phyloP scores from a whole-genome alignment of 2,113 vertebrate species.

The Poicephalus gulielmi region DNA sequence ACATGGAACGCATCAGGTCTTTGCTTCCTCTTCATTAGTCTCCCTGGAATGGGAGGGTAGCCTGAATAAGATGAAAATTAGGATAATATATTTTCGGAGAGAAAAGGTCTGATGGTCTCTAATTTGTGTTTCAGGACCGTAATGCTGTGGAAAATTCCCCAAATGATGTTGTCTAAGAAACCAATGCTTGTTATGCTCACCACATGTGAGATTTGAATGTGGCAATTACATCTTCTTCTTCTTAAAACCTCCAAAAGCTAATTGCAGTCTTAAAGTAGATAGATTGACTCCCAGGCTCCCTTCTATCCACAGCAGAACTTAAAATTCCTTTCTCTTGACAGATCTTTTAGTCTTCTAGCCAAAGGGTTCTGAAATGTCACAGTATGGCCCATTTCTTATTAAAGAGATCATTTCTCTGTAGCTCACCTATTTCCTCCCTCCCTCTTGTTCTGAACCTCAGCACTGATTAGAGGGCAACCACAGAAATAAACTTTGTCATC shows the following conservation, averaged over 20 bases:
- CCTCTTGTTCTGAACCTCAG: background rate
- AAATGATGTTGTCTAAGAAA: slow-evolving; percentile 32
- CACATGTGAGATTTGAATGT: background rate
- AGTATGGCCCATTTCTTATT: slow-evolving; percentile 10
- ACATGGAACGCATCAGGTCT: slow-evolving; percentile 66
- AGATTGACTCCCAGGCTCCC: background rate
- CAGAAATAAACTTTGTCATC: background rate
- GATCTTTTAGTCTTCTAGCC: slow-evolving; percentile 48
- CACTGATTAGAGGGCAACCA: background rate
- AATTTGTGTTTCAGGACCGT: slow-evolving; percentile 27
- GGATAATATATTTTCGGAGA: slow-evolving; percentile 58
- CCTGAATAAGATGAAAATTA: slow-evolving; percentile 63
- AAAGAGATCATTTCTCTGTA: slow-evolving; percentile 1
- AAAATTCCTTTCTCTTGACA: slow-evolving; percentile 46
- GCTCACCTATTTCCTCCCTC: background rate
- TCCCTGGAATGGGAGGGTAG: slow-evolving; percentile 53
- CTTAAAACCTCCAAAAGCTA: slow-evolving; percentile 22
- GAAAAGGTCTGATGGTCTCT: background rate
- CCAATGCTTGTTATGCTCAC: background rate
- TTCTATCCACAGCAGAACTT: background rate
- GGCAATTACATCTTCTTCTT: slow-evolving; percentile 17
- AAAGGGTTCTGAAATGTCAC: slow-evolving; percentile 34
- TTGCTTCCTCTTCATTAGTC: slow-evolving; percentile 67
- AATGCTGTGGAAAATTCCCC: slow-evolving; percentile 26
- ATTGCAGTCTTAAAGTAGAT: background rate